Conservation (phyloP, 2,888 invertebrate genomes). For the Epinotia demarniana region DNA sequence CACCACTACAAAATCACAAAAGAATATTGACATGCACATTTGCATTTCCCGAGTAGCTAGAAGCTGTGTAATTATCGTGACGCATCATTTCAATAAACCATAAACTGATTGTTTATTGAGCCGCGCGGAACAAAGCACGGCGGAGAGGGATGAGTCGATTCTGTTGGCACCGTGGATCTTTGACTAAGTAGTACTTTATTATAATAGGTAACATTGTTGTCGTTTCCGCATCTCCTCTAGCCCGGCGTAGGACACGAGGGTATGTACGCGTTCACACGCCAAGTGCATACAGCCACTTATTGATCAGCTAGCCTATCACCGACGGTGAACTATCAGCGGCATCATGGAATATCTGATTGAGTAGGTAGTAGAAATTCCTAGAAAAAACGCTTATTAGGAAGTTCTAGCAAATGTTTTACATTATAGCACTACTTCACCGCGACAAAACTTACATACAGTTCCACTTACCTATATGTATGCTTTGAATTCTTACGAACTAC, state of each 20-base stretch:
- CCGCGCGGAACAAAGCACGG: slow-evolving; percentile 56
- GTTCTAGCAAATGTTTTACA: too few species aligned
- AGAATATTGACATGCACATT: slow-evolving; percentile 25
- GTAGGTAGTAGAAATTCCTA: background rate
- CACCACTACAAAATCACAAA: slow-evolving; percentile 1
- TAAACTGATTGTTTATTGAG: slow-evolving; percentile 58
- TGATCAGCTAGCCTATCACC: background rate
- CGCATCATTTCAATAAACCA: slow-evolving; percentile 54
- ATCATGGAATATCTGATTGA: background rate
- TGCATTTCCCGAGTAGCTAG: slow-evolving; percentile 50
- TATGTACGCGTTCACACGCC: background rate
- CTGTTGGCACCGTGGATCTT: slow-evolving; percentile 11
- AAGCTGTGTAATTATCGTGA: slow-evolving; percentile 52
- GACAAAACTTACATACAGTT: too few species aligned
- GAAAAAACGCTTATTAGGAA: too few species aligned
- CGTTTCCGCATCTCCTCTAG: slow-evolving; percentile 60
- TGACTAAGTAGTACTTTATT: slow-evolving; percentile 1
- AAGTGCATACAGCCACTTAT: slow-evolving; percentile 1
- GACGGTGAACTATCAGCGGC: background rate
- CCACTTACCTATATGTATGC: too few species aligned
- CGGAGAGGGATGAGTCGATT: slow-evolving; percentile 18
- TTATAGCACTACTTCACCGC: too few species aligned
- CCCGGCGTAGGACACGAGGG: slow-evolving; percentile 4
- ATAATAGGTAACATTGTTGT: slow-evolving; percentile 59
- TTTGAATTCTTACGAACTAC: too few species aligned